These are phyloP conservation scores for Nothocercus julius DNA, from an alignment of 2,113 vertebrate species.

Conservation along the genomic window DNA sequence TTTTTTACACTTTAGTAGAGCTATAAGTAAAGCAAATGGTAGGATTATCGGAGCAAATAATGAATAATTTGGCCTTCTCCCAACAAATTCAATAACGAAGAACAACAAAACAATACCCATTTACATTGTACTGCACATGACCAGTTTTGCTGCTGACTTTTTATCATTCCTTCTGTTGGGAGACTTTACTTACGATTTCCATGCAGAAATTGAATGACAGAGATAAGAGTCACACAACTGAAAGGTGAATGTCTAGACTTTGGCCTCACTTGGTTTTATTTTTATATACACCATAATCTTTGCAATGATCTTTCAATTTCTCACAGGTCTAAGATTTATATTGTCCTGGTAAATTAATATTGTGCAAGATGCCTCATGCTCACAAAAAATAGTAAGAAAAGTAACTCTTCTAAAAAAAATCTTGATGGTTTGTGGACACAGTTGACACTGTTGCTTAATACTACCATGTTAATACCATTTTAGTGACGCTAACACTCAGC, in stretches of 20 bases:
- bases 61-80: neutral
- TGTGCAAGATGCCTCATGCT: neutral
- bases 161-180: neutral
- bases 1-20: neutral
- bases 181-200: neutral
- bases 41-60: neutral
- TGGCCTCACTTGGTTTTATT: constrained; percentile 20
- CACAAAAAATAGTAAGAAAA: constrained; percentile 3
- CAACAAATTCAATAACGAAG: neutral
- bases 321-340: constrained; percentile 8
- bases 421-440: neutral
- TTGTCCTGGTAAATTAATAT: neutral
- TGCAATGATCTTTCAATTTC: neutral
- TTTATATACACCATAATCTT: constrained; percentile 10
- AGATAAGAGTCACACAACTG: constrained; percentile 28
- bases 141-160: neutral
- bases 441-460: neutral
- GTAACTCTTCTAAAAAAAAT: neutral
- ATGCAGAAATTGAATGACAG: neutral
- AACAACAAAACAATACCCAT: neutral
- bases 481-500: neutral
- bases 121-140: neutral
- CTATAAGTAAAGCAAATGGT: neutral
- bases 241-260: constrained; percentile 28
- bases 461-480: neutral